A percentile compares a stretch with the other conserved stretches of the same genome.
phyloP scores from a whole-genome alignment of 23 tunicate genomes.

The Ciona savignyi region DNA sequence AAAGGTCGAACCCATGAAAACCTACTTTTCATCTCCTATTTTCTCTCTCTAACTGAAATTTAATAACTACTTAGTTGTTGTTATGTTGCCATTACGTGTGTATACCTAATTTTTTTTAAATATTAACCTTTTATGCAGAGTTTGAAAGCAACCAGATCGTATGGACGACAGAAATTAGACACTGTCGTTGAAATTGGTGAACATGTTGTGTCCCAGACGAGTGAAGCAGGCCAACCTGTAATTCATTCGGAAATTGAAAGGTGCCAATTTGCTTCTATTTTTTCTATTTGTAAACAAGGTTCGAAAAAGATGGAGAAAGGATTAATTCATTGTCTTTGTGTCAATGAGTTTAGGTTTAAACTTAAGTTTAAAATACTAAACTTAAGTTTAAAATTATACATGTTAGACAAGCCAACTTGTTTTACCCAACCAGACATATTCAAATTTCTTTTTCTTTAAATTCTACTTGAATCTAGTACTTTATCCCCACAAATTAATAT shows the following conservation, averaged over 20 bases:
- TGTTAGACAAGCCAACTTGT: no score
- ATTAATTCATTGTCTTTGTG: background rate
- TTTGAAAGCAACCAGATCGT: slow-evolving; percentile 61
- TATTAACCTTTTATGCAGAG: slow-evolving; percentile 61
- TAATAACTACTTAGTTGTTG: background rate
- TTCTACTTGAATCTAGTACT: no score
- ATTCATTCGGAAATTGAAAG: slow-evolving; percentile 75
- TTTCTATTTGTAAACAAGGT: background rate
- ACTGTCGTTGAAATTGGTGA: slow-evolving; percentile 48
- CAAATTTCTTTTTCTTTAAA: no score
- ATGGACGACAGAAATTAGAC: slow-evolving; percentile 82
- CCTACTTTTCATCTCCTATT: no score
- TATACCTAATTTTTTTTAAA: background rate
- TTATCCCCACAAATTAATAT: background rate
- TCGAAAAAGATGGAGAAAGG: no score
- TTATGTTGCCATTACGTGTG: background rate
- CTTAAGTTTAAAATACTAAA: background rate
- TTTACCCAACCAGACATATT: no score
- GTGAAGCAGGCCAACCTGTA: slow-evolving; percentile 50
- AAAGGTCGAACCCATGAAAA: no score
- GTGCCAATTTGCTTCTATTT: slow-evolving; percentile 15
- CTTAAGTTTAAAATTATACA: no score
- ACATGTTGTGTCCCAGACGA: slow-evolving; percentile 43
- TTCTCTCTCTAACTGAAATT: no score
- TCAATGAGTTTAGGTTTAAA: background rate